Percentiles rank a stretch among this genome's conserved stretches.
These are phyloP conservation scores for Trichogramma pretiosum DNA, from an alignment of 1,140 invertebrate species.

Conservation along the genomic window DNA sequence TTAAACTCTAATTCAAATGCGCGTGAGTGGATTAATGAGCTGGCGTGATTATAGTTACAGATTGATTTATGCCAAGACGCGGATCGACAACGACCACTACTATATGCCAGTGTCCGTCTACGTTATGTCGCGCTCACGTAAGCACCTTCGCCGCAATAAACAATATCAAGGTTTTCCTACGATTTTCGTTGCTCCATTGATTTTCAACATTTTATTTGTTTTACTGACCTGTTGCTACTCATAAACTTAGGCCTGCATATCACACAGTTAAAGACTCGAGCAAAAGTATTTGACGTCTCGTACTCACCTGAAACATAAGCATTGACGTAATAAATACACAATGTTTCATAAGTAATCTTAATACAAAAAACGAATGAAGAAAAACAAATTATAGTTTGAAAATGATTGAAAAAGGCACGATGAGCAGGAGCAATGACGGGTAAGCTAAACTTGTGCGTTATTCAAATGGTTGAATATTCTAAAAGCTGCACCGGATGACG, in stretches of 20 bases:
- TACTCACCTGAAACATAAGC: conserved; percentile 16
- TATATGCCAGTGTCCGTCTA: too few relatives aligned
- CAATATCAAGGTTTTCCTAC: conserved; percentile 9
- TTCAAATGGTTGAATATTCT: too few relatives aligned
- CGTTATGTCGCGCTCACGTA: too few relatives aligned
- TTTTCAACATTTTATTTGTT: too few relatives aligned
- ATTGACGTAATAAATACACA: not conserved
- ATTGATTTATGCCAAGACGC: conserved; percentile 14
- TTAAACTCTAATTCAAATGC: conserved; percentile 10
- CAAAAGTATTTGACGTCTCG: not conserved
- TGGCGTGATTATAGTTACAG: conserved; percentile 5
- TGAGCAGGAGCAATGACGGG: too few relatives aligned
- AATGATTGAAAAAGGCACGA: too few relatives aligned
- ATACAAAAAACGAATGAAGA: too few relatives aligned
- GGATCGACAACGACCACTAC: conserved; percentile 5
- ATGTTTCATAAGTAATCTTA: not conserved
- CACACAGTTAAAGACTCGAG: too few relatives aligned
- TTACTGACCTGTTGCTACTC: too few relatives aligned
- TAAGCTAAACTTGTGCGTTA: too few relatives aligned
- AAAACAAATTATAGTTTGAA: too few relatives aligned
- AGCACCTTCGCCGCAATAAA: conserved; percentile 6
- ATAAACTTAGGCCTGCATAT: too few relatives aligned
- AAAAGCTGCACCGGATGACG: conserved; percentile 22
- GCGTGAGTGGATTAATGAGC: conserved; percentile 11
- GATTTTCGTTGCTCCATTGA: not conserved